phyloP scores from a whole-genome alignment of 2,888 invertebrate species.

The Limnephilus marmoratus region DNA sequence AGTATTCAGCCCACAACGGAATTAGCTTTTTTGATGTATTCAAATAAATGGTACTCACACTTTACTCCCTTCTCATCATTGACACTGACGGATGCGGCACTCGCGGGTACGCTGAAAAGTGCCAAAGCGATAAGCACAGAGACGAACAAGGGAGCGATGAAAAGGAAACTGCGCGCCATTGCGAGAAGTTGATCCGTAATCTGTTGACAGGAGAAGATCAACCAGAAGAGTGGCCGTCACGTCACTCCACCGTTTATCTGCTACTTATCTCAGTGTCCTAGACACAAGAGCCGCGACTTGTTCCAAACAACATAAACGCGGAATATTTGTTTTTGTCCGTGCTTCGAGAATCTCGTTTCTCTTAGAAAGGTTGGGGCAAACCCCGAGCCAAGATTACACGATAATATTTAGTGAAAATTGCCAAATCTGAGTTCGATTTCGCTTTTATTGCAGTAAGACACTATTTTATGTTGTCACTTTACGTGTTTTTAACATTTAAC shows the following conservation, averaged over 20 bases:
- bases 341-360: conserved; percentile 32
- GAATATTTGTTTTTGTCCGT: conserved; percentile 5
- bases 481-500: neutral
- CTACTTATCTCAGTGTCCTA: neutral
- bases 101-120: neutral
- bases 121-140: neutral
- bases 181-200: neutral
- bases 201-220: neutral
- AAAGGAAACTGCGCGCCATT: conserved; percentile 19
- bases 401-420: neutral
- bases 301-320: neutral
- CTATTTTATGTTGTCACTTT: neutral
- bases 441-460: neutral
- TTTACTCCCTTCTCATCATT: neutral
- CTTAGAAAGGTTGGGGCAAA: conserved; percentile 37
- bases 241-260: neutral
- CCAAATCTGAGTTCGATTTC: neutral
- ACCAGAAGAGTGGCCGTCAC: conserved; percentile 8
- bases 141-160: neutral
- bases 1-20: too few species aligned
- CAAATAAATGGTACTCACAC: conserved; percentile 25
- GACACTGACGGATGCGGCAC: neutral
- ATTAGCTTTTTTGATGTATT: neutral
- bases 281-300: neutral
- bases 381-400: conserved; percentile 21